Evolutionary conservation across 2,888 invertebrate species (phyloP).

Genomic region (Synanthedon tipuliformis): DNA sequence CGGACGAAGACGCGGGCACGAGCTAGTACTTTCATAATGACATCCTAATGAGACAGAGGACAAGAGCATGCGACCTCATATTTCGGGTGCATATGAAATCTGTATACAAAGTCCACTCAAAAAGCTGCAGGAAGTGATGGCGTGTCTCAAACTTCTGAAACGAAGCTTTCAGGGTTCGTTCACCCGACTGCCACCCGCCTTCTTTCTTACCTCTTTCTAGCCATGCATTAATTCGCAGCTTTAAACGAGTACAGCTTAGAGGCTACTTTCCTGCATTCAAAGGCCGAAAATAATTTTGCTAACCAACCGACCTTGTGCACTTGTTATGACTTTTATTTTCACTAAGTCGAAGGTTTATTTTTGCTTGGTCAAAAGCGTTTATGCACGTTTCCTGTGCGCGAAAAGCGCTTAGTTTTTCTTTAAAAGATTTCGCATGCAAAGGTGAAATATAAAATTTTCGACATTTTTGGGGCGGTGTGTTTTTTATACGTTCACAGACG

Average conservation of each 20-base stretch:
- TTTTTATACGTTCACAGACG: not conserved
- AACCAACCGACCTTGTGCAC: slow-evolving; percentile 28
- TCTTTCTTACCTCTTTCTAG: slow-evolving; percentile 17
- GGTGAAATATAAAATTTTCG: not conserved
- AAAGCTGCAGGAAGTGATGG: slow-evolving; percentile 43
- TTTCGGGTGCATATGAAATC: not conserved
- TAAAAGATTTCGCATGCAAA: slow-evolving; percentile 3
- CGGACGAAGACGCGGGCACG: too few species aligned
- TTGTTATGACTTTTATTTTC: slow-evolving; percentile 17
- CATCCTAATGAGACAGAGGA: not conserved
- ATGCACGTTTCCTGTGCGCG: slow-evolving; percentile 12
- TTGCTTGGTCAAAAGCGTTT: slow-evolving; percentile 9
- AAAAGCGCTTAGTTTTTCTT: slow-evolving; percentile 8
- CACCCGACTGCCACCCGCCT: slow-evolving; percentile 33
- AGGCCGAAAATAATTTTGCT: slow-evolving; percentile 7
- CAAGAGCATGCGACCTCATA: not conserved
- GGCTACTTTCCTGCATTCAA: slow-evolving; percentile 16
- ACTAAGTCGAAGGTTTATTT: slow-evolving; percentile 22
- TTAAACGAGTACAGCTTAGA: slow-evolving; percentile 18
- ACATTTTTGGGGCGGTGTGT: not conserved
- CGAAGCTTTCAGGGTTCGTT: slow-evolving; percentile 52
- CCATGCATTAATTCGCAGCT: slow-evolving; percentile 13
- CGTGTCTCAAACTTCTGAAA: slow-evolving; percentile 54
- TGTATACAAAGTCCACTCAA: slow-evolving; percentile 11
- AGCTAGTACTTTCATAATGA: too few species aligned